Base-by-base conservation (phyloP, 30 jellyfish, hydroid and myxozoan species). In the Aurelia coerulea region DNA sequence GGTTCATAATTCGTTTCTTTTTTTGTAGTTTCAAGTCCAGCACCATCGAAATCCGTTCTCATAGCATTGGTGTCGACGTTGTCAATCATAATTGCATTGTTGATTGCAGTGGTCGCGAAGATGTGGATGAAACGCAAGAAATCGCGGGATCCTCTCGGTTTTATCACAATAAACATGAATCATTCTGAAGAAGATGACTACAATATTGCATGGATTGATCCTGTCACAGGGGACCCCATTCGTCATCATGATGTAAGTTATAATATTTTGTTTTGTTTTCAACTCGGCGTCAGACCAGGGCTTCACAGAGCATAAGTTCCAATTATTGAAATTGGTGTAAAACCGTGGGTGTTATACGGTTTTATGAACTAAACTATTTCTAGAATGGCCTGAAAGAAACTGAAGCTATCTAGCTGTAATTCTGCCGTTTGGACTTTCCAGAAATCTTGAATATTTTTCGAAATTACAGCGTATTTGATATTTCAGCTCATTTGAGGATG, bases 101-200 rank as follows among this genome's bases (percentile, higher is more conserved):
- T 83, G 23, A 53, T 83, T n/a, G 92, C 86, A 33, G 72, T 71
- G 23, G 18, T 85, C 3, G 18, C 37, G 46, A 39, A 70, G 33
- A 42, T 83, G 51, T 70, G 80, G 79, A 14, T 75, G 39, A 54
- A 50, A 34, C 81, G 86, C 63, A 83, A 69, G 49, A 83, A 73
- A 59, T 41, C 92, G 59, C 92, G 92, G 15, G 92, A 83, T 17
- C 92, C 92, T 1, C 74, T 83, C 60, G 92, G 92, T 4, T 83
- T 83, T 72, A 85, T 83, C 9, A 83, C 92, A 37, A 71, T 83
- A 1, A 83, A 58, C 60, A 83, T 83, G 92, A 83, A 62, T 18
- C 81, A 71, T 58, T 50, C 81, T 60, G 92, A 83, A 33, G 92
- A 83, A 60, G 92, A 83, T 53, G 92, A 83, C 13, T 83, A 83